A percentile compares a stretch with the other conserved stretches of the same genome.
These are phyloP conservation scores for Megalopta genalis DNA, from an alignment of 1,140 invertebrate genomes.

Conservation along the genomic window DNA sequence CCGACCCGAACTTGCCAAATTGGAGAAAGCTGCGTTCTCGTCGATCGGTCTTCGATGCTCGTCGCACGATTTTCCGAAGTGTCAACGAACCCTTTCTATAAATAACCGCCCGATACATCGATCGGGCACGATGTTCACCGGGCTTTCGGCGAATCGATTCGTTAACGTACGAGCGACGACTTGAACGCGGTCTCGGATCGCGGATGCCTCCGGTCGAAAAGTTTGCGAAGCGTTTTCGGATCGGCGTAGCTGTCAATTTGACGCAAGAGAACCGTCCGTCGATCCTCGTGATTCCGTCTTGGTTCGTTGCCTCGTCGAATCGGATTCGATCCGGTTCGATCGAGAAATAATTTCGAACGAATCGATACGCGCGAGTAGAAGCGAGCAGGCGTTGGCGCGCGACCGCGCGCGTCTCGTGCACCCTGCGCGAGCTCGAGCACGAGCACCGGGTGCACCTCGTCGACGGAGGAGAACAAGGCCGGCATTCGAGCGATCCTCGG, in stretches of 20 bases:
- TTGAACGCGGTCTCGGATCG: neutral
- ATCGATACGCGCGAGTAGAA: too few species aligned
- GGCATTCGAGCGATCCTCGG: constrained; percentile 8
- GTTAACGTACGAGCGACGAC: neutral
- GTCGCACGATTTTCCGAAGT: neutral
- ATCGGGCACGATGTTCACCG: constrained; percentile 8
- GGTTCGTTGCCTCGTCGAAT: too few species aligned
- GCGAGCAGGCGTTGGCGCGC: too few species aligned
- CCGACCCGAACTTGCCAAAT: too few species aligned
- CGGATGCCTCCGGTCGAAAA: too few species aligned
- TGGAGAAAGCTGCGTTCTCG: too few species aligned
- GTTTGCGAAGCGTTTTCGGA: neutral
- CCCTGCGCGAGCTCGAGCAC: too few species aligned
- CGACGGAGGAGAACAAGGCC: neutral
- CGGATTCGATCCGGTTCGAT: too few species aligned
- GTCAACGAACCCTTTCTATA: constrained; percentile 59
- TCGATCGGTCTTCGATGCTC: too few species aligned
- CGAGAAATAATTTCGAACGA: too few species aligned
- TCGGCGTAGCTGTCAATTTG: neutral
- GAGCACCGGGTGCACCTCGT: neutral
- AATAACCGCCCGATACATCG: constrained; percentile 52
- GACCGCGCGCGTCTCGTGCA: too few species aligned
- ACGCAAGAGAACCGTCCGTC: neutral
- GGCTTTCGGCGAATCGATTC: neutral
- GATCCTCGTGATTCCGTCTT: too few species aligned